Percentiles rank a stretch among this genome's conserved stretches.
Conservation (phyloP, 2,888 invertebrate species). For the Notodonta dromedarius region DNA sequence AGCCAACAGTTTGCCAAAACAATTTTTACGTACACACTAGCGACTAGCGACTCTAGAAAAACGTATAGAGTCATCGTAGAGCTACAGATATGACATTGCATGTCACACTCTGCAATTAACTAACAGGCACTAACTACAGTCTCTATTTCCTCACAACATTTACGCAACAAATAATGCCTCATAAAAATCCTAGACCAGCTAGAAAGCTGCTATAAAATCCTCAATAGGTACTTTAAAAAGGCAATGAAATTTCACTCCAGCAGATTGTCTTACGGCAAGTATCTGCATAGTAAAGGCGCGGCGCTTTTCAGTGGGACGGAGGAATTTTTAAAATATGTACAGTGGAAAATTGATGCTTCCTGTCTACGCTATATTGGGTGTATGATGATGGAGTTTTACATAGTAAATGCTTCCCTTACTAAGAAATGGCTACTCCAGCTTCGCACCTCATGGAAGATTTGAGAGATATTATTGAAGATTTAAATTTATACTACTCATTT, state of each 20-base stretch:
- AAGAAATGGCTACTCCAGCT: too few species aligned
- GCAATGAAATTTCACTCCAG: conserved; percentile 8
- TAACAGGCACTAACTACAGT: background rate
- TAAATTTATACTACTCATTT: too few species aligned
- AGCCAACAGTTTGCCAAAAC: too few species aligned
- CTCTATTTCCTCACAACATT: background rate
- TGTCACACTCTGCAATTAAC: too few species aligned
- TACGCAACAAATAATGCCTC: background rate
- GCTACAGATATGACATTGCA: too few species aligned
- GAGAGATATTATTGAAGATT: too few species aligned
- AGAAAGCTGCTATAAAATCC: conserved; percentile 4
- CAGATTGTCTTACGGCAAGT: conserved; percentile 5
- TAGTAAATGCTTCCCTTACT: background rate
- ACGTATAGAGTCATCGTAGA: too few species aligned
- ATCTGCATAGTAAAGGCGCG: conserved; percentile 47
- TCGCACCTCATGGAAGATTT: too few species aligned
- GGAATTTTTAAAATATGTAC: conserved; percentile 7
- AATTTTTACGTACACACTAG: too few species aligned
- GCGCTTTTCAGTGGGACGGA: background rate
- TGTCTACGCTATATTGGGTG: background rate
- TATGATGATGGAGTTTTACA: background rate
- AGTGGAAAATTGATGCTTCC: conserved; percentile 2
- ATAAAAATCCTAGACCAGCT: background rate
- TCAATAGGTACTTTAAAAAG: conserved; percentile 8
- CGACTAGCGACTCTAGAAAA: too few species aligned